These are phyloP conservation scores for Nesometra sesokonis DNA, from an alignment of 35 echinoderm and acorn worm species.

Conservation along the genomic window DNA sequence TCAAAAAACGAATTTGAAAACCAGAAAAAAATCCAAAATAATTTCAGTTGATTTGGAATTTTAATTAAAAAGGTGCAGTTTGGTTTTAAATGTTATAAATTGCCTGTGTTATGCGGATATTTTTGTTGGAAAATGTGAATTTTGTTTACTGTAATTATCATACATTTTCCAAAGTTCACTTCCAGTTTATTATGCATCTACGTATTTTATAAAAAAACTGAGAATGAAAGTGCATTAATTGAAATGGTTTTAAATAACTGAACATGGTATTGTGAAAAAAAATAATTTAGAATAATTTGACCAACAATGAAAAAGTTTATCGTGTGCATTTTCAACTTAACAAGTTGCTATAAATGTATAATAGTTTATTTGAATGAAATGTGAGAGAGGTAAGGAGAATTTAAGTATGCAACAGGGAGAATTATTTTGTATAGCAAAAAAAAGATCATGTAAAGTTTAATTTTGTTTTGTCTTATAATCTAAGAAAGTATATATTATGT, in stretches of 20 bases:
- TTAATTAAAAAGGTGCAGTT: background rate
- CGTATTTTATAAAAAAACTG: too few relatives aligned
- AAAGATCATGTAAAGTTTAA: background rate
- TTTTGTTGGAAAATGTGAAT: background rate
- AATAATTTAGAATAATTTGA: too few relatives aligned
- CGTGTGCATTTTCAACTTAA: too few relatives aligned
- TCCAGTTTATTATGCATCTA: background rate
- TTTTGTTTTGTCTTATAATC: background rate
- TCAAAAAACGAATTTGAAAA: background rate
- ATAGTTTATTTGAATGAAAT: too few relatives aligned
- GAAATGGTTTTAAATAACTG: too few relatives aligned
- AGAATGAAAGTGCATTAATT: too few relatives aligned
- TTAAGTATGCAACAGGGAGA: background rate
- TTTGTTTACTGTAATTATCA: background rate
- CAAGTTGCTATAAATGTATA: too few relatives aligned
- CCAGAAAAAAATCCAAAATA: background rate
- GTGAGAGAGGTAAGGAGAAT: too few relatives aligned
- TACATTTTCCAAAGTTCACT: background rate
- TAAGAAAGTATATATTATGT: background rate
- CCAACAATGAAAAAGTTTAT: too few relatives aligned
- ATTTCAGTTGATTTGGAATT: background rate
- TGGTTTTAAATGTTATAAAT: background rate
- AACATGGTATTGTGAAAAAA: too few relatives aligned
- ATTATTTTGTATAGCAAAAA: background rate
- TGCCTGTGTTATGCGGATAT: too few relatives aligned